Evolutionary conservation across 2,888 invertebrate genomes (phyloP), one percentile per base, ranked within the genome.

Genomic region (Monoplex corrugatus): DNA sequence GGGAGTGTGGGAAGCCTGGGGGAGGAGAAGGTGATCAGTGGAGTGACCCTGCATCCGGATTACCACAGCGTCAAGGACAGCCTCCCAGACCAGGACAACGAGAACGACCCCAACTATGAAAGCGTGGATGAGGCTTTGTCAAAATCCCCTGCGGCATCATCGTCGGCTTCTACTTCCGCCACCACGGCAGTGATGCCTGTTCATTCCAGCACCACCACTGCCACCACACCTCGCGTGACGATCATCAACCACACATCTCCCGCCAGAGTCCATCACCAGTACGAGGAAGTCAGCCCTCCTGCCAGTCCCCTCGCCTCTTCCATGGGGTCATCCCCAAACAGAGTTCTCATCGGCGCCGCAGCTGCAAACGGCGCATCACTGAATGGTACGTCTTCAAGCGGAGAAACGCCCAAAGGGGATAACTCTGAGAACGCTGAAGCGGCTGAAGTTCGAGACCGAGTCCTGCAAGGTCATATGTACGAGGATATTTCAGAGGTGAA

Each of bases 91-190:
- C 84, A 87, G n/a, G 91, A 91, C 57, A 75, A 50, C 2, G 93
- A 93, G 57, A 92, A 93, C 84, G 94, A 94, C 90, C 94, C 95
- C 8, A 94, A 95, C 90, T 95, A 95, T 88, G 95, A 95, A 90
- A 94, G 94, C 83, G 95, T 95, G 10, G 94, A 95, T 82, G 95
- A 95, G 88, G 93, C 93, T 0, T 92, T 92, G 89, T 91, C 93
- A n/a, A 93, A 93, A 90, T 90, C 91, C 3, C 90, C 90, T 19
- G 45, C n/a, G n/a, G n/a, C 82, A 13, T 28, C 45, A 19, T n/a
- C 32, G 16, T 50, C 84, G 1, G 13, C 57, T 23, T 2, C 8
- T 38, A 2, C 23, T 8, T 75, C 75, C 35, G 78, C 40, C 6
- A 43, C 43, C 19, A 43, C 84, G 5, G 35, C 84, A 1, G 78